phyloP scores from a whole-genome alignment of 2,113 vertebrate genomes.

The Mixornis gularis region DNA sequence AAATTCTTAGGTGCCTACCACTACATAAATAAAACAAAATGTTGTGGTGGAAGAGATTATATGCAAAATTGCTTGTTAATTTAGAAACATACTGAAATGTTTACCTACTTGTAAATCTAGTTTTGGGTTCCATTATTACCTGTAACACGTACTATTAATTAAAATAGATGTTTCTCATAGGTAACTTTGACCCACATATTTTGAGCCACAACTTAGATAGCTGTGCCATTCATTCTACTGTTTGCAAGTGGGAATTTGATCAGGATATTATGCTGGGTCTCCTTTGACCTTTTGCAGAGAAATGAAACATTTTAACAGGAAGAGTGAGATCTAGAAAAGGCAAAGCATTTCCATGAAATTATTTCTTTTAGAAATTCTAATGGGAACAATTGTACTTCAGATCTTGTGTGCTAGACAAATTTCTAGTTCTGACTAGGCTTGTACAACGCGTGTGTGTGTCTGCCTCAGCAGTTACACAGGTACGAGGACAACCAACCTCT shows the following conservation, averaged over 20 bases:
- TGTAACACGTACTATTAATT: neutral
- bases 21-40: neutral
- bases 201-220: neutral
- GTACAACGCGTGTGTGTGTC: fast-evolving
- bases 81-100: neutral
- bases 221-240: neutral
- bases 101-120: neutral
- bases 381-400: neutral
- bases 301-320: neutral
- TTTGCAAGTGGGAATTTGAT: neutral
- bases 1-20: neutral
- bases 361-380: neutral
- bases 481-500: neutral
- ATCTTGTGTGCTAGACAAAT: neutral
- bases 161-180: neutral
- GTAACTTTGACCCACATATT: neutral
- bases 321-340: neutral
- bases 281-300: neutral
- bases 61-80: neutral
- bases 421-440: neutral
- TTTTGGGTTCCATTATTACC: neutral
- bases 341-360: neutral
- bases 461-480: neutral
- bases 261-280: neutral
- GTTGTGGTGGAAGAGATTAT: neutral